These are phyloP conservation scores for Hippocampus mohnikei DNA, from an alignment of 2,113 vertebrate genomes.

Conservation along the genomic window DNA sequence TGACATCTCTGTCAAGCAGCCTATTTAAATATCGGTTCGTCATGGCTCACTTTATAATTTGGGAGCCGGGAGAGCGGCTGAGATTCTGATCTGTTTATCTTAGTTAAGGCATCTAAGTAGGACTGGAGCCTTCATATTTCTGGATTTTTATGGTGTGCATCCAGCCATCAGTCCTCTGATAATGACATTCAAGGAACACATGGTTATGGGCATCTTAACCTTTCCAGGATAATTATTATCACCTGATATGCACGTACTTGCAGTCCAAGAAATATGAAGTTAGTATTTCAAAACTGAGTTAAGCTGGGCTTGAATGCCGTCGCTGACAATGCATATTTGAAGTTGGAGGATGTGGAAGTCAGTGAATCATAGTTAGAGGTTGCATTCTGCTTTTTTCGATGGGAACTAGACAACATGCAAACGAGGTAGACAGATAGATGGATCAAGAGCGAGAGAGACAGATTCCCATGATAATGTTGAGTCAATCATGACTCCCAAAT, in stretches of 20 bases:
- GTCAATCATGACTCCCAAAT: too few species aligned
- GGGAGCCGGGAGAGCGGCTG: constrained; percentile 1
- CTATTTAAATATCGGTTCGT: constrained; percentile 10
- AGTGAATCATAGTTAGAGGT: not conserved
- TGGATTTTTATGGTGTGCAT: constrained; percentile 12
- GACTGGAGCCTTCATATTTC: not conserved
- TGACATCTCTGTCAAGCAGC: constrained; percentile 28
- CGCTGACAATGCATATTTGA: not conserved
- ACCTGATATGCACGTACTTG: constrained; percentile 21
- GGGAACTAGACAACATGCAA: not conserved
- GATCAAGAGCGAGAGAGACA: too few species aligned
- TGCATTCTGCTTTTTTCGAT: not conserved
- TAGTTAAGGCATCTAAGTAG: constrained; percentile 4
- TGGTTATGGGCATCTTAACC: constrained; percentile 38
- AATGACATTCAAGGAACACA: constrained; percentile 42
- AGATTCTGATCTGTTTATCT: not conserved
- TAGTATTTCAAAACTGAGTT: not conserved
- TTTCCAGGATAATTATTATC: constrained; percentile 42
- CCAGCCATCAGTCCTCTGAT: constrained; percentile 21
- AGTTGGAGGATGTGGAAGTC: constrained; percentile 22
- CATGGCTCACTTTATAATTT: constrained; percentile 22
- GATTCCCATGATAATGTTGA: too few species aligned
- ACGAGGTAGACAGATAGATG: not conserved
- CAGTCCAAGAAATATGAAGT: constrained; percentile 31
- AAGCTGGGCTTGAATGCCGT: not conserved